Percentiles rank a stretch among this genome's conserved stretches.
Conservation (phyloP, 2,888 invertebrate species). For the Cryptus viduatorius region DNA sequence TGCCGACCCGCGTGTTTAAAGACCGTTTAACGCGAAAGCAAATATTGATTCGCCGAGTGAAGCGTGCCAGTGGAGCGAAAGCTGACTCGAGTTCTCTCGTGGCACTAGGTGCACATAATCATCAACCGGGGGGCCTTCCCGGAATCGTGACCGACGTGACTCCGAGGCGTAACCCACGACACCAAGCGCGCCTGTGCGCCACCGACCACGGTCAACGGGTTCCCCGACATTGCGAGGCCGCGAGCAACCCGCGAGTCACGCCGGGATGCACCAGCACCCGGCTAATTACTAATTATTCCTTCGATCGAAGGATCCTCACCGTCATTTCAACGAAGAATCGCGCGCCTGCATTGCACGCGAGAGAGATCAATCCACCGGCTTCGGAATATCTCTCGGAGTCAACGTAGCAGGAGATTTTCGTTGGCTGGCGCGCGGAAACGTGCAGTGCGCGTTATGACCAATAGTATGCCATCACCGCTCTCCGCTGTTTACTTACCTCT, state of each 20-base stretch:
- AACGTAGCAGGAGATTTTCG: slow-evolving; percentile 10
- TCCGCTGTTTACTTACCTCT: slow-evolving; percentile 3
- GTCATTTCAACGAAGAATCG: slow-evolving; percentile 53
- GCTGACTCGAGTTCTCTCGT: slow-evolving; percentile 7
- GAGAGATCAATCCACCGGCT: slow-evolving; percentile 23
- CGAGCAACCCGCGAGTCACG: slow-evolving; percentile 55
- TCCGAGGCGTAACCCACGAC: slow-evolving; percentile 64
- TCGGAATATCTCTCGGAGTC: slow-evolving; percentile 34
- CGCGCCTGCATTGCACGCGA: slow-evolving; percentile 45
- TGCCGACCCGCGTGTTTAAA: not conserved
- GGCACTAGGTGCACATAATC: slow-evolving; percentile 58
- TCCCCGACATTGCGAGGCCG: slow-evolving; percentile 61
- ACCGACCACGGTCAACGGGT: slow-evolving; percentile 63
- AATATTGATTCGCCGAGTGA: slow-evolving; percentile 52
- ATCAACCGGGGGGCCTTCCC: slow-evolving; percentile 50
- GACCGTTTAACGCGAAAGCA: slow-evolving; percentile 38
- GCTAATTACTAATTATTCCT: slow-evolving; percentile 67
- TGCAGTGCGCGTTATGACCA: slow-evolving; percentile 33
- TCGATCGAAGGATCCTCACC: slow-evolving; percentile 55
- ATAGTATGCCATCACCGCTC: slow-evolving; percentile 28
- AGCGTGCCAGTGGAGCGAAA: slow-evolving; percentile 42
- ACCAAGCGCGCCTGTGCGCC: slow-evolving; percentile 32
- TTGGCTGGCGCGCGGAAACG: slow-evolving; percentile 26
- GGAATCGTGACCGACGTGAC: slow-evolving; percentile 71
- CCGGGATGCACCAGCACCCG: slow-evolving; percentile 58